These are phyloP conservation scores for Liolophura sinensis DNA, from an alignment of 1,140 invertebrate species.

Conservation along the genomic window DNA sequence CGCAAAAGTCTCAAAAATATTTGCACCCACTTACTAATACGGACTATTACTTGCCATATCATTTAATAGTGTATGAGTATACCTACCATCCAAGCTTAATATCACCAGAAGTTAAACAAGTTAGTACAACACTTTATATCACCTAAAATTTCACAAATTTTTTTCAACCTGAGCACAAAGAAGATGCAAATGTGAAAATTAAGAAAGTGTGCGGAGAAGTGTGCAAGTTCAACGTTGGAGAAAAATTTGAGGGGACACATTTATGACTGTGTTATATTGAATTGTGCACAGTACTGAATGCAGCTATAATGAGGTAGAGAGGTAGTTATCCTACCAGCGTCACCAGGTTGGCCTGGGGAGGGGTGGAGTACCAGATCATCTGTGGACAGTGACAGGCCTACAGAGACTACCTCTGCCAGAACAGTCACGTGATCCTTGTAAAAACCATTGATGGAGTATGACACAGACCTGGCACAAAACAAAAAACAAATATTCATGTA, in stretches of 20 bases:
- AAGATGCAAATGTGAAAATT: background rate
- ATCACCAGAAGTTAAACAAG: too few species aligned
- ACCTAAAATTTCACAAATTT: too few species aligned
- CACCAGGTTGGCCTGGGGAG: slow-evolving; percentile 46
- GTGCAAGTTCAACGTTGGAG: background rate
- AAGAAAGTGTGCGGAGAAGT: background rate
- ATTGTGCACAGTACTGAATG: background rate
- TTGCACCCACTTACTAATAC: background rate
- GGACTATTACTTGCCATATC: too few species aligned
- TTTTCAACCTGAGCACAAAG: too few species aligned
- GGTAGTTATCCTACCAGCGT: slow-evolving; percentile 40
- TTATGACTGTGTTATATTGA: background rate
- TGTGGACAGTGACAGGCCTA: slow-evolving; percentile 47
- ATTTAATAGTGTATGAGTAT: too few species aligned
- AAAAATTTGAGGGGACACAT: background rate
- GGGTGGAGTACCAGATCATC: slow-evolving; percentile 41
- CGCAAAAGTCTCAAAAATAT: background rate
- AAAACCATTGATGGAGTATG: slow-evolving; percentile 55
- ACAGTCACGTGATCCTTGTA: slow-evolving; percentile 57
- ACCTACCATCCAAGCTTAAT: too few species aligned
- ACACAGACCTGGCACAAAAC: slow-evolving; percentile 45
- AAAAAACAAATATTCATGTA: background rate
- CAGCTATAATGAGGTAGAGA: background rate
- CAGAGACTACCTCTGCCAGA: slow-evolving; percentile 52
- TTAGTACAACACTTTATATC: too few species aligned